Conservation (phyloP, 2,113 vertebrate species). For the Riparia riparia region DNA sequence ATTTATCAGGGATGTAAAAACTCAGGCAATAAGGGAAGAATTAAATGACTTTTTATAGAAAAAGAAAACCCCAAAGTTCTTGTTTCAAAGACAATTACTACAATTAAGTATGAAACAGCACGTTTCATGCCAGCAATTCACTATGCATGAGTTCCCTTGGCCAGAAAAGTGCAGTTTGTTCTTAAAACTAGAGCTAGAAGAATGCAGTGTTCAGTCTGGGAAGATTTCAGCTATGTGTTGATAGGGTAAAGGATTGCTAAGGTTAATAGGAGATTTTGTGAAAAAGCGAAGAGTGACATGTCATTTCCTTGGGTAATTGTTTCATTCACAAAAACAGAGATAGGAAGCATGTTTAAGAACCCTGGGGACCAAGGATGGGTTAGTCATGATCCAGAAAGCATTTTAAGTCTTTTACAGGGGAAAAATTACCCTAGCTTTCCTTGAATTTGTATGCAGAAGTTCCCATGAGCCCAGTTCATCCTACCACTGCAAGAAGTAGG, state of each 20-base stretch:
- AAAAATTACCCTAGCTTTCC: background rate
- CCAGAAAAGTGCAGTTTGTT: background rate
- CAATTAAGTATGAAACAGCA: slow-evolving; percentile 6
- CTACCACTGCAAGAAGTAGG: background rate
- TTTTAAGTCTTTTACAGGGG: background rate
- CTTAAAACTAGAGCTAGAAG: background rate
- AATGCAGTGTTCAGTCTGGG: background rate
- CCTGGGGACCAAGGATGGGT: background rate
- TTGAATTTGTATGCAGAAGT: background rate
- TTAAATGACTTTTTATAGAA: background rate
- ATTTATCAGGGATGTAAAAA: background rate
- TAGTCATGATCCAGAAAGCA: background rate
- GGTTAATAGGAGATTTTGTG: background rate
- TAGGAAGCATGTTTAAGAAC: background rate
- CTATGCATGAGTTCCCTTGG: background rate
- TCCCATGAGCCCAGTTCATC: background rate
- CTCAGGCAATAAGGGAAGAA: background rate
- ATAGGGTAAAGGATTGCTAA: background rate
- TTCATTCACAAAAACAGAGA: background rate
- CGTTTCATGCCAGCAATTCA: background rate
- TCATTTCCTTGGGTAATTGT: background rate
- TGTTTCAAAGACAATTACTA: background rate
- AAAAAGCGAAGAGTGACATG: background rate
- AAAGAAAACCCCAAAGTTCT: background rate
- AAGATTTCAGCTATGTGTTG: background rate